phyloP scores from a whole-genome alignment of 2,888 invertebrate genomes.

The Lamellibrachia columna region DNA sequence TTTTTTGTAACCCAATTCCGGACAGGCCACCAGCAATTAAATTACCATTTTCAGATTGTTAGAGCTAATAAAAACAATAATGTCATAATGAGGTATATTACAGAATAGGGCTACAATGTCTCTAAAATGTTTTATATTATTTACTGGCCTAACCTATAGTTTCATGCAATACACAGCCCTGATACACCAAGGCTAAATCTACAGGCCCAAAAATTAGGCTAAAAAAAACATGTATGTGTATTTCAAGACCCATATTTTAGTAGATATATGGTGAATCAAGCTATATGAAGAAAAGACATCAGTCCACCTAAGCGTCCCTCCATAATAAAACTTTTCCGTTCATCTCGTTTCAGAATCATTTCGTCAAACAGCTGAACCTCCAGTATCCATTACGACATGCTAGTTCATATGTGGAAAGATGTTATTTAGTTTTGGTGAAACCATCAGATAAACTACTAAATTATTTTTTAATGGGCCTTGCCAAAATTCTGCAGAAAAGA shows the following conservation, averaged over 20 bases:
- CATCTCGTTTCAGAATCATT: no score
- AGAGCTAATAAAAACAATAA: not conserved
- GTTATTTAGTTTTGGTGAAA: no score
- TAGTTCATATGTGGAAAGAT: no score
- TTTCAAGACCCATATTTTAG: not conserved
- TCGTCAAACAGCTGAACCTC: no score
- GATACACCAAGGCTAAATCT: not conserved
- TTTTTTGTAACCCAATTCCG: not conserved
- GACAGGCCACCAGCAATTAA: not conserved
- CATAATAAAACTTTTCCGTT: no score
- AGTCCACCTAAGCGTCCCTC: no score
- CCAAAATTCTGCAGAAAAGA: no score
- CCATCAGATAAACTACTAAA: no score
- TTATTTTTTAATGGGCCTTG: no score
- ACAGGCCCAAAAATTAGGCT: not conserved
- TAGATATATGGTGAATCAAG: no score
- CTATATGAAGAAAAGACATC: no score
- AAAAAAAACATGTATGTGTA: not conserved
- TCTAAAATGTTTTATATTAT: not conserved
- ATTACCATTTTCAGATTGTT: not conserved
- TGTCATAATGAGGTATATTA: not conserved
- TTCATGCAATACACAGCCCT: not conserved
- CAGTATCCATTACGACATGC: no score
- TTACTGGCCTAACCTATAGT: not conserved
- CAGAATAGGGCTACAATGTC: not conserved